phyloP scores from a whole-genome alignment of 2,113 vertebrate species.

The Gobiocypris rarus region DNA sequence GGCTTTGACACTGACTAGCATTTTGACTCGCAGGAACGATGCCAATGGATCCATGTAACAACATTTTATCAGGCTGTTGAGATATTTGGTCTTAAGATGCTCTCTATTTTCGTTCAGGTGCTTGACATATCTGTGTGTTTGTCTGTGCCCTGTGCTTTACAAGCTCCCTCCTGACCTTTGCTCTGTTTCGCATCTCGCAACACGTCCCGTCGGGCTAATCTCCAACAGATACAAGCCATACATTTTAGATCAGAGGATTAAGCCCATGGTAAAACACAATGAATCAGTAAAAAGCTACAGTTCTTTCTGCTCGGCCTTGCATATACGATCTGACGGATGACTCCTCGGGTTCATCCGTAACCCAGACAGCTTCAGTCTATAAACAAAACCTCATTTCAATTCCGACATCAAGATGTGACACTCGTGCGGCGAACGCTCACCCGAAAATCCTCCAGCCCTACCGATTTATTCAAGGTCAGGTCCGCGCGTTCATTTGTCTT shows the following conservation, averaged over 20 bases:
- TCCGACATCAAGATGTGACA: conserved; percentile 29
- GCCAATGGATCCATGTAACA: conserved; percentile 27
- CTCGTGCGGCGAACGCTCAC: neutral
- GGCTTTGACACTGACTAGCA: conserved; percentile 11
- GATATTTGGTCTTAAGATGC: neutral
- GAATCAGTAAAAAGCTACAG: conserved; percentile 43
- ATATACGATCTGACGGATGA: conserved; percentile 30
- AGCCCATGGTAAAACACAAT: conserved; percentile 12
- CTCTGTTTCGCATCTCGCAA: conserved; percentile 3
- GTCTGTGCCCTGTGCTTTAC: conserved; percentile 18
- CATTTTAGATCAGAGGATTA: conserved; percentile 49
- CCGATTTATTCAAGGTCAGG: conserved; percentile 76
- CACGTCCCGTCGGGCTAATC: conserved; percentile 19
- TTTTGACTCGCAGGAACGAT: neutral
- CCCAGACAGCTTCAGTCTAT: conserved; percentile 30
- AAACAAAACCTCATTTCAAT: conserved; percentile 42
- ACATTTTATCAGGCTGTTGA: conserved; percentile 8
- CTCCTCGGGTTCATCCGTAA: conserved; percentile 34
- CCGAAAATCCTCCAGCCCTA: conserved; percentile 35
- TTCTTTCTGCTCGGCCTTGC: conserved; percentile 8
- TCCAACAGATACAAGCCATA: conserved; percentile 31
- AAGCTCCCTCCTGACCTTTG: conserved; percentile 12
- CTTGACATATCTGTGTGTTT: neutral
- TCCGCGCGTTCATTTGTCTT: conserved; percentile 61
- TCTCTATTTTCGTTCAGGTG: neutral